Conservation (phyloP, 2,113 vertebrate species). For the Mus spicilegus region DNA sequence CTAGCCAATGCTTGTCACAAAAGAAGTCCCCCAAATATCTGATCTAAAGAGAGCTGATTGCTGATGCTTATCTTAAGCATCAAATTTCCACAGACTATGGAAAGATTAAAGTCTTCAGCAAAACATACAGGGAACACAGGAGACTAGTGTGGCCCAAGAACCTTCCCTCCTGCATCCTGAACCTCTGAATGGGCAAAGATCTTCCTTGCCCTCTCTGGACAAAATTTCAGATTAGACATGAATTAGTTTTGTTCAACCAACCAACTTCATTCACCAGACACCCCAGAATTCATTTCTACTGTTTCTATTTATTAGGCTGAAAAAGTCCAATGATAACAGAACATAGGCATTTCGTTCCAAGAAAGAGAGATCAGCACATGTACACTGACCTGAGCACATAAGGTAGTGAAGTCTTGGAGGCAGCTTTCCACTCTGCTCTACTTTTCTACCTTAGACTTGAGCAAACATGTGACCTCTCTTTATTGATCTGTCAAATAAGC, state of each 20-base stretch:
- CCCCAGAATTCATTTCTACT: neutral
- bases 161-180: neutral
- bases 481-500: neutral
- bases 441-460: neutral
- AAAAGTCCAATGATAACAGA: neutral
- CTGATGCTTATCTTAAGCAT: neutral
- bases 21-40: neutral
- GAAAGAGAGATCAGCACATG: neutral
- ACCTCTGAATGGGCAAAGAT: neutral
- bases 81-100: neutral
- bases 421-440: neutral
- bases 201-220: neutral
- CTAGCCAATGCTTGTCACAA: neutral
- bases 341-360: neutral
- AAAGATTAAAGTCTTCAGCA: constrained; percentile 15
- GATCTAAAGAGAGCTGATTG: constrained; percentile 31
- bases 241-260: neutral
- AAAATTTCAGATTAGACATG: neutral
- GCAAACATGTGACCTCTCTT: neutral
- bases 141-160: neutral
- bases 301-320: neutral
- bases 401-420: neutral
- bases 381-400: accelerated
- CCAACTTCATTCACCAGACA: neutral
- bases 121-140: neutral